Evolutionary conservation across 2,113 vertebrate species (phyloP).

Genomic region (Lepus europaeus): DNA sequence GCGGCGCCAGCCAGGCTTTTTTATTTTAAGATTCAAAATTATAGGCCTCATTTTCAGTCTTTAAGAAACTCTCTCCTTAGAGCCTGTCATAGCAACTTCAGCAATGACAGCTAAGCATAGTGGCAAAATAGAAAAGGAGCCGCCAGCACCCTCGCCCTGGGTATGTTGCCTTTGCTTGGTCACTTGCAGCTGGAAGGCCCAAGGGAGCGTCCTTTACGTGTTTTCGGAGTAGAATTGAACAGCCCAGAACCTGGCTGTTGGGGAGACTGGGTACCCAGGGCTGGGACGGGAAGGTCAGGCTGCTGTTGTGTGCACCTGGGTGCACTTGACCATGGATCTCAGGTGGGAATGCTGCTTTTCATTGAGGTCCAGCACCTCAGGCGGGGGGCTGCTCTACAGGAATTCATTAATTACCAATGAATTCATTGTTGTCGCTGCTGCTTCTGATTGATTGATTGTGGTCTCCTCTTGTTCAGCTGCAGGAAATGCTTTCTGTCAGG

Average conservation of each 20-base stretch:
- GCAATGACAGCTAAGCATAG: background rate
- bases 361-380: background rate
- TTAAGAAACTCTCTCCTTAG: too few relatives aligned
- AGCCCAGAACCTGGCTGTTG: background rate
- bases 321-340: background rate
- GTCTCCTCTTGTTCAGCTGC: constrained; percentile 88
- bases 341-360: background rate
- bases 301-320: background rate
- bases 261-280: background rate
- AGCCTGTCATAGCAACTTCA: background rate
- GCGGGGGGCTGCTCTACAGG: rapidly evolving
- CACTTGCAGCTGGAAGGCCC: background rate
- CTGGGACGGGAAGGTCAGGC: background rate
- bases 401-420: background rate
- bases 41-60: too few relatives aligned
- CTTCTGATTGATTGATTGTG: background rate
- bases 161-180: background rate
- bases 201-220: background rate
- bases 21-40: too few relatives aligned
- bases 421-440: too few relatives aligned
- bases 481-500: constrained; percentile 97
- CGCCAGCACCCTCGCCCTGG: background rate
- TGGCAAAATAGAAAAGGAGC: background rate
- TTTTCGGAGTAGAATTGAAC: background rate
- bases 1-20: too few relatives aligned